Evolutionary conservation across 2,113 vertebrate genomes (phyloP).

Genomic region (Pelecanoides urinatrix): DNA sequence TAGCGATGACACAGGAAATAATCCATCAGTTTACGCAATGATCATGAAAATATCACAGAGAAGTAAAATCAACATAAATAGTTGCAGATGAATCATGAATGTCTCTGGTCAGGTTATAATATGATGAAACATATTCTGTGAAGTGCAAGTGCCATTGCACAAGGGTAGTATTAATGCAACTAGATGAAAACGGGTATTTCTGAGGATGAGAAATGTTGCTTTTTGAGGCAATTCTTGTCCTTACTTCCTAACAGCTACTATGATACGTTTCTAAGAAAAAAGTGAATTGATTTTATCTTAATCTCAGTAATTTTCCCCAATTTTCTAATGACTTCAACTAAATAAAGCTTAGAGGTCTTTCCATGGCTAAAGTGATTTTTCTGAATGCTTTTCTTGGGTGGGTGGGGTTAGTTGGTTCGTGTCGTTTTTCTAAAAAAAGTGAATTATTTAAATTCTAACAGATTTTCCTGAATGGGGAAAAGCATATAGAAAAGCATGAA

Average conservation of each 20-base stretch:
- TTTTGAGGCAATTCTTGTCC: neutral
- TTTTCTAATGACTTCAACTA: neutral
- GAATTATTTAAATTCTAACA: neutral
- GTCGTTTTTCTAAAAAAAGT: accelerated
- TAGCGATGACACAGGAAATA: neutral
- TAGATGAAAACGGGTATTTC: neutral
- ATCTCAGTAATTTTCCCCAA: neutral
- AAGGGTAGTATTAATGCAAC: neutral
- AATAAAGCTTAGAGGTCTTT: neutral
- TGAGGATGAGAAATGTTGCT: neutral
- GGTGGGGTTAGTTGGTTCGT: neutral
- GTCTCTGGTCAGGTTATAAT: neutral
- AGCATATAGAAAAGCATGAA: neutral
- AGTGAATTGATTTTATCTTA: neutral
- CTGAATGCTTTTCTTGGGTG: neutral
- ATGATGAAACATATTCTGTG: neutral
- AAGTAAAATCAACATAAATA: neutral
- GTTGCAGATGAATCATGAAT: neutral
- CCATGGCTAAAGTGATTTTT: neutral
- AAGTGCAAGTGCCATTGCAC: neutral
- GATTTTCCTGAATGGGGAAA: neutral
- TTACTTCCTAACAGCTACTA: neutral
- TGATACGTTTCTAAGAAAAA: neutral
- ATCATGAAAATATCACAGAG: neutral
- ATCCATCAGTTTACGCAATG: neutral